Percentiles rank a stretch among this genome's conserved stretches.
phyloP scores from a whole-genome alignment of 2,888 invertebrate genomes.

The Thymelicus acteon region DNA sequence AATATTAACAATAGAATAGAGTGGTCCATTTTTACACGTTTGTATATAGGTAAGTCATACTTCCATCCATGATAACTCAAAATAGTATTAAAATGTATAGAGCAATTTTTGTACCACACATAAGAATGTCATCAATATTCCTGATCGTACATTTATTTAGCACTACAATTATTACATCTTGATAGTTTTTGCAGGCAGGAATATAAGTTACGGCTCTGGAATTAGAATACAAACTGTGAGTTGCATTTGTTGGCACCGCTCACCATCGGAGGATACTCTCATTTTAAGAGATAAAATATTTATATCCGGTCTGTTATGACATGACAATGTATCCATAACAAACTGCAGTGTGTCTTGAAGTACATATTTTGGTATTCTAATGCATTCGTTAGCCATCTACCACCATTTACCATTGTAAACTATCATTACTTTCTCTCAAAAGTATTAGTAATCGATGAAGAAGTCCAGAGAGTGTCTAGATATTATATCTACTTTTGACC shows the following conservation, averaged over 20 bases:
- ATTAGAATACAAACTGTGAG: neutral
- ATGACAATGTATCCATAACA: neutral
- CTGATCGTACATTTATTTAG: neutral
- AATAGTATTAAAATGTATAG: no score
- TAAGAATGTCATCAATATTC: no score
- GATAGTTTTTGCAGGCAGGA: neutral
- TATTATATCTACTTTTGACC: neutral
- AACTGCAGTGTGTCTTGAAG: neutral
- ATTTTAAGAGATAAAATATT: neutral
- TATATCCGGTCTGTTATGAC: neutral
- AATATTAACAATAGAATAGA: no score
- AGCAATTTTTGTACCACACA: no score
- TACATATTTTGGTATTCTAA: neutral
- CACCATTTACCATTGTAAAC: no score
- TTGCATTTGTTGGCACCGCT: slow-evolving; percentile 1
- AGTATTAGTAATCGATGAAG: neutral
- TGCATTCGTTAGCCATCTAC: no score
- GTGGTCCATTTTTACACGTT: no score
- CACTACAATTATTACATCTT: neutral
- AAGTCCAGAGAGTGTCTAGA: neutral
- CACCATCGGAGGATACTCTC: neutral
- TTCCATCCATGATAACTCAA: no score
- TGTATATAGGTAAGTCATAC: no score
- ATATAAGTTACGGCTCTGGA: neutral
- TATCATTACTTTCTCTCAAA: no score